These are phyloP conservation scores for Phrixothrix hirtus DNA, from an alignment of 2,888 invertebrate genomes.

Conservation along the genomic window DNA sequence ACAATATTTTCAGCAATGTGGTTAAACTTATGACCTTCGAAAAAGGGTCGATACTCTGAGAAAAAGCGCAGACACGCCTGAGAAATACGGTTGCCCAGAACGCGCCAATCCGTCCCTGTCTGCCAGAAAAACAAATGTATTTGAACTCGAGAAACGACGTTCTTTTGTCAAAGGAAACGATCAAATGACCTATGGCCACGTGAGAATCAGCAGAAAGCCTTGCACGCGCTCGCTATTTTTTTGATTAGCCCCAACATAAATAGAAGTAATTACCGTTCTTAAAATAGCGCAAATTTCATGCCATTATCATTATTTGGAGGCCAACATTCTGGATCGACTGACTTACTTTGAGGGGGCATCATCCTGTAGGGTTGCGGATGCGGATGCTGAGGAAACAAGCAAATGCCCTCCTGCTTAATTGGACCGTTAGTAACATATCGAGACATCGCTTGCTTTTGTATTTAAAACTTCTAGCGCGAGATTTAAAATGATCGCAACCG, in stretches of 20 bases:
- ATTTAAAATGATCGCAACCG: constrained; percentile 10
- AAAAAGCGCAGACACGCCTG: neutral
- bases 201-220: constrained; percentile 1
- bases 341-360: constrained; percentile 48
- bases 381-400: constrained; percentile 48
- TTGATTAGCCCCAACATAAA: constrained; percentile 3
- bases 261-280: constrained; percentile 9
- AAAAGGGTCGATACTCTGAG: constrained; percentile 8
- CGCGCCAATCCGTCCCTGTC: neutral
- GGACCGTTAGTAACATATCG: constrained; percentile 53
- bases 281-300: constrained; percentile 11
- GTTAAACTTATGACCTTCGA: constrained; percentile 8
- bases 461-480: constrained; percentile 12
- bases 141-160: no score
- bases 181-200: no score
- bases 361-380: constrained; percentile 49
- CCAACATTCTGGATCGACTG: constrained; percentile 7
- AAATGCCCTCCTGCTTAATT: constrained; percentile 54
- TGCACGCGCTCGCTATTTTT: constrained; percentile 4
- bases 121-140: neutral
- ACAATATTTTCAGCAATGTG: neutral
- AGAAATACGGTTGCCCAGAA: neutral
- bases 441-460: constrained; percentile 47
- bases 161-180: no score
- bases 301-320: constrained; percentile 14